These are phyloP conservation scores for Sphaeridia pumilis DNA, from an alignment of 2,888 invertebrate genomes.

Conservation along the genomic window DNA sequence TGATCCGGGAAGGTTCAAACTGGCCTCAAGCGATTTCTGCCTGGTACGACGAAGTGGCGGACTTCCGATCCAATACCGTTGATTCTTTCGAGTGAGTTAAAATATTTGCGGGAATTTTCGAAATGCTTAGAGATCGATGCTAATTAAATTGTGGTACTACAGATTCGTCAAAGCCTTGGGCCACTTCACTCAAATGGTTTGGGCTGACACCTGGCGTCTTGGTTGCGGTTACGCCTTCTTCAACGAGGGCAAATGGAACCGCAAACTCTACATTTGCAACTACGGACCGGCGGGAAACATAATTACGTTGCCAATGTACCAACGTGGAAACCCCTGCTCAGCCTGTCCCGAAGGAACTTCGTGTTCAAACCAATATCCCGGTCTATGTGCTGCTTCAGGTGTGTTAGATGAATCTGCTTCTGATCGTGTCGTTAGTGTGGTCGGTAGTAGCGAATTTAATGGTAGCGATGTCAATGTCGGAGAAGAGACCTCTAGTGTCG, in stretches of 20 bases:
- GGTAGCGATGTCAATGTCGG: neutral
- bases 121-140: neutral
- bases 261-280: constrained; percentile 73
- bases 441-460: constrained; percentile 14
- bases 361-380: constrained; percentile 37
- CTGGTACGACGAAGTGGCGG: constrained; percentile 38
- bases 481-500: neutral
- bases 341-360: constrained; percentile 37
- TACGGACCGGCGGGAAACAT: constrained; percentile 55
- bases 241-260: constrained; percentile 55
- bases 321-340: constrained; percentile 37
- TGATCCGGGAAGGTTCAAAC: constrained; percentile 32
- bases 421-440: no score
- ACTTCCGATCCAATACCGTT: constrained; percentile 34
- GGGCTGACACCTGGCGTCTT: constrained; percentile 71
- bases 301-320: constrained; percentile 38
- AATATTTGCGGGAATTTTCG: neutral
- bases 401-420: constrained; percentile 11
- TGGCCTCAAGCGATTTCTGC: constrained; percentile 37
- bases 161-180: constrained; percentile 36
- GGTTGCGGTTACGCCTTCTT: constrained; percentile 81
- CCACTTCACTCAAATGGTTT: constrained; percentile 58
- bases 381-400: constrained; percentile 37
- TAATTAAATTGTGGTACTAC: neutral
- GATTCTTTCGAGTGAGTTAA: constrained; percentile 36